Conservation (phyloP, 2,888 invertebrate species). For the Thymelicus sylvestris region DNA sequence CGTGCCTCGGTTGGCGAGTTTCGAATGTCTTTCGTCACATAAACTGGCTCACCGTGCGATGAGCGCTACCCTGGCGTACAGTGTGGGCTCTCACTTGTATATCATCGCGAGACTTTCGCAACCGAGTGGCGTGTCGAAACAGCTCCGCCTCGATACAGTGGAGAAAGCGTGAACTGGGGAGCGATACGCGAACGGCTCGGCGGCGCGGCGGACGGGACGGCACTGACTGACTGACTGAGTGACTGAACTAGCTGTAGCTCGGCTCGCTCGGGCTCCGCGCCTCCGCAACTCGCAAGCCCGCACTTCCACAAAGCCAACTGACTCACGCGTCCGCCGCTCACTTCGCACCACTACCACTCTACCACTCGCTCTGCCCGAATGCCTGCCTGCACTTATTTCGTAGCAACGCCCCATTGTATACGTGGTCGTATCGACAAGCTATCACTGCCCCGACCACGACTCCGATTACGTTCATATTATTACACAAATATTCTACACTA, state of each 20-base stretch:
- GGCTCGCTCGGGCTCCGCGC: conserved; percentile 43
- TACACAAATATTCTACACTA: background rate
- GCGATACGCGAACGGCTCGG: conserved; percentile 41
- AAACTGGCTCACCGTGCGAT: conserved; percentile 82
- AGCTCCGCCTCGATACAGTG: conserved; percentile 68
- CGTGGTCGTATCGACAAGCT: conserved; percentile 8
- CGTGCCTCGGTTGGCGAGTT: conserved; percentile 76
- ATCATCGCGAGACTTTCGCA: conserved; percentile 84
- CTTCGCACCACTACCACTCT: conserved; percentile 57
- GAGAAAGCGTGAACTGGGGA: conserved; percentile 55
- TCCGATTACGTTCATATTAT: background rate
- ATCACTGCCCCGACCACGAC: background rate
- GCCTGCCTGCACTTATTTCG: conserved; percentile 16
- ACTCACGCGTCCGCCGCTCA: conserved; percentile 63
- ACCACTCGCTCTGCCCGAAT: conserved; percentile 44
- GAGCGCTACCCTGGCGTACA: conserved; percentile 79
- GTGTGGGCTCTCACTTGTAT: conserved; percentile 82
- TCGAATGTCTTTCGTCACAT: conserved; percentile 76
- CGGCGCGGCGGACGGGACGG: conserved; percentile 43
- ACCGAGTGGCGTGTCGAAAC: conserved; percentile 80
- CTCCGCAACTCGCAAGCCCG: conserved; percentile 45
- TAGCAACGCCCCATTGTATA: background rate
- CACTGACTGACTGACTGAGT: conserved; percentile 44
- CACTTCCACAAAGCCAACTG: conserved; percentile 49
- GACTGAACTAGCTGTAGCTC: too few relatives aligned